Base-by-base conservation (phyloP, 2,113 vertebrate species). In the Neoarius graeffei region DNA sequence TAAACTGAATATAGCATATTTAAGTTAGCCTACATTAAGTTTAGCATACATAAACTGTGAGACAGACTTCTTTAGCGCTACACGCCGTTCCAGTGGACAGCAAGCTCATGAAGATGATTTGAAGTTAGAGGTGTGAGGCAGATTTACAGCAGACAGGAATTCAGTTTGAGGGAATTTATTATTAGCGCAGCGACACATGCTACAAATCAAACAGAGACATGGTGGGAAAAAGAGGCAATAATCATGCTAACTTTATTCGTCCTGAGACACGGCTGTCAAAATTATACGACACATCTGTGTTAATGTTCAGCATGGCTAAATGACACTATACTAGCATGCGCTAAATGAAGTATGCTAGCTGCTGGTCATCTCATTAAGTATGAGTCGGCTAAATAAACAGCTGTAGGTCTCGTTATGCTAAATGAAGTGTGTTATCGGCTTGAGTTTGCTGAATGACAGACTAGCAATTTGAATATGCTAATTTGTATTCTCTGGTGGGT, bases 111-210 rank as follows among this genome's bases (percentile, higher is more conserved):
- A 71, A 71, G 27, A 71, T 42, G 69, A 71, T 71, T 71, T 71
- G 69, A 71, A 27, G 67, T 71, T 35, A 17, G 27, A 30, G 30
- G 69, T 15, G 6, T 71, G 69, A 71, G 15, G 30, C 30, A 71
- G 69, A 42, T 71, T 71, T 71, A 27, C 35, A 15, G 66, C 66
- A 14, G 66, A 30, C 93, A 94, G 92, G 94, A 94, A 93, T 94
- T 95, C 94, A 93, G 89, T 92, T 89, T 84, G 91, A 56, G 89
- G 77, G 84, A 94, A 95, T 95, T 95, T 95, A 95, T 94, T 91
- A 92, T 27, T 27, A 67, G 88, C 90, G 91, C 89, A 92, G 93
- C 93, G 94, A 95, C 94, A 92, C 94, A 88, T 89, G 92, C 89
- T 92, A 93, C 92, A 93, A 92, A 89, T 89, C 91, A 92, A 77